A percentile compares a stretch with the other conserved stretches of the same genome.
phyloP scores from a whole-genome alignment of 2,888 invertebrate genomes.

The Tiliacea citrago region DNA sequence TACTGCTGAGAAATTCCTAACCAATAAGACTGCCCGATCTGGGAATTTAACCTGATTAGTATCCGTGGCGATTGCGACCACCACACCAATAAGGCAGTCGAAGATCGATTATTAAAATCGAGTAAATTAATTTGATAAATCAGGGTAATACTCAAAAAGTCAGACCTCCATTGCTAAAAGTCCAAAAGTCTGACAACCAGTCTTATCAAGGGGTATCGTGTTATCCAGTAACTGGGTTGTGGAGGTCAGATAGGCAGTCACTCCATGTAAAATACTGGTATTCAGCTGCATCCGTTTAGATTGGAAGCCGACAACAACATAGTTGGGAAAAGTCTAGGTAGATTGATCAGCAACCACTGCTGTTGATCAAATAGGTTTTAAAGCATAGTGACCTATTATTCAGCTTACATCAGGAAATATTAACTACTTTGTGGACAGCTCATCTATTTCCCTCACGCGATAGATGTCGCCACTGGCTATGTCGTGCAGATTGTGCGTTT shows the following conservation, averaged over 20 bases:
- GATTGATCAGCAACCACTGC: neutral
- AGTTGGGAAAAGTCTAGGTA: neutral
- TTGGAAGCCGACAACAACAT: neutral
- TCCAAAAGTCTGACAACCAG: neutral
- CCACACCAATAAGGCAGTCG: neutral
- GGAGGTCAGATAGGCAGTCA: too few species aligned
- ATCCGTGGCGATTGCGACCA: too few species aligned
- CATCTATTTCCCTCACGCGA: conserved; percentile 47
- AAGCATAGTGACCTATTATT: conserved; percentile 1
- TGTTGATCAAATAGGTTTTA: neutral
- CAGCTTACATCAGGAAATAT: neutral
- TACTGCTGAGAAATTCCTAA: neutral
- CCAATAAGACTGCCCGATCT: neutral
- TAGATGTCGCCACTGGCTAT: conserved; percentile 30
- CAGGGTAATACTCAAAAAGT: neutral
- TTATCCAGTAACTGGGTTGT: too few species aligned
- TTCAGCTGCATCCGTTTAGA: neutral
- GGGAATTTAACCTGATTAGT: too few species aligned
- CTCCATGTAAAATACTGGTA: too few species aligned
- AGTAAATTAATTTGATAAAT: neutral
- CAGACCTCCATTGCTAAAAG: neutral
- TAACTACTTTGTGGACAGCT: neutral
- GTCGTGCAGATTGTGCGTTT: conserved; percentile 43
- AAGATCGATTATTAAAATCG: neutral
- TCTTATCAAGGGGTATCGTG: neutral